These are phyloP conservation scores for Sebastes iracundus DNA, from an alignment of 2,797 vertebrate genomes.

Conservation along the genomic window DNA sequence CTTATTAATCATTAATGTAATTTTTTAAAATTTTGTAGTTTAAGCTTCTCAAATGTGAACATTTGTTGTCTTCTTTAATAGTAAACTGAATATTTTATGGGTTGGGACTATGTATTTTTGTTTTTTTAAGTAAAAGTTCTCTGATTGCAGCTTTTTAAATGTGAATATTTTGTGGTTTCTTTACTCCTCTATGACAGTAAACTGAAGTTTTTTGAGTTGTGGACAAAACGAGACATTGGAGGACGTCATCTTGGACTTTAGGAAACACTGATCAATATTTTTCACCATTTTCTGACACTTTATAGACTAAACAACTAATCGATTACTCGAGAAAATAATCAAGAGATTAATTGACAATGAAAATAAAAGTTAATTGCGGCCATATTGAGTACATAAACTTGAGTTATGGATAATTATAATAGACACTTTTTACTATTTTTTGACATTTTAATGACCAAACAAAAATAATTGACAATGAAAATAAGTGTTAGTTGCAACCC, in stretches of 20 bases:
- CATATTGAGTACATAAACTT: neutral
- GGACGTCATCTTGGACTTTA: fast-evolving
- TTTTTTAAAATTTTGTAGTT: no score
- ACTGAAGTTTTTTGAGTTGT: fast-evolving
- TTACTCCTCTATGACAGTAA: no score
- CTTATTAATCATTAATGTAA: no score
- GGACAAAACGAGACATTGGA: fast-evolving
- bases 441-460: neutral
- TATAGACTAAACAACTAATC: no score
- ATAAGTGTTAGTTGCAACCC: neutral
- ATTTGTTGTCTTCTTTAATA: no score
- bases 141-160: no score
- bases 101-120: no score
- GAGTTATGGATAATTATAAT: neutral
- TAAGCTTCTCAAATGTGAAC: no score
- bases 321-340: fast-evolving
- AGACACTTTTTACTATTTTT: neutral
- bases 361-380: fast-evolving
- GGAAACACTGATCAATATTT: no score
- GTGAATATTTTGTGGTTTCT: no score
- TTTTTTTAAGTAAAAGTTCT: no score
- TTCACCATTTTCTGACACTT: fast-evolving
- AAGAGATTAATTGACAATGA: fast-evolving
- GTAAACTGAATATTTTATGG: no score
- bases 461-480: neutral